Evolutionary conservation across 2,888 invertebrate species (phyloP), one percentile per base, ranked within the genome.

Genomic region (Lamellibrachia satsuma): DNA sequence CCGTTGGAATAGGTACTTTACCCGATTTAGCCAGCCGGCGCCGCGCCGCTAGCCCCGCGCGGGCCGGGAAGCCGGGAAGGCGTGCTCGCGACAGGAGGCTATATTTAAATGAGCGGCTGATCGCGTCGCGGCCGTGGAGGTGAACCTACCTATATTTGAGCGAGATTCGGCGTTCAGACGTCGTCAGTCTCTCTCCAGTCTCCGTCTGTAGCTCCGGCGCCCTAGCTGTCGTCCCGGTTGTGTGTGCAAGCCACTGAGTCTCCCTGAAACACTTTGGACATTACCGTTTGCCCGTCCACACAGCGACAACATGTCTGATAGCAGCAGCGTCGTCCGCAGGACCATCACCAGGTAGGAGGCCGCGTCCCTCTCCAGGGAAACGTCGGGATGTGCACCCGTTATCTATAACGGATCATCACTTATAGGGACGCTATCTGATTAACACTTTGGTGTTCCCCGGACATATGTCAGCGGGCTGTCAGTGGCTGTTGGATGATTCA

Each of bases 121-220:
- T 22, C 75, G 75, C 22, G 75, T 15, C 15, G 75, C 15, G 75
- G 75, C 4, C 22, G 75, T 15, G n/a, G 75, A 75, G 75, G 75
- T 22, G 75, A 22, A 75, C 15, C 22, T 2, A 75, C 22, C 75
- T 75, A 75, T 75, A 75, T 75, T 75, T 75, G 75, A 75, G 75
- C 22, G 75, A 75, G 22, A 15, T 4, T 75, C 22, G 75, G n/a
- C 15, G 75, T n/a, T 6, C 6, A 22, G 75, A 22, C 75, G 75
- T 75, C 75, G 75, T 75, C 75, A 75, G 75, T 75, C 75, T 75
- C 75, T 75, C 75, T 75, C 75, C n/a, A 3, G 75, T 75, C 75
- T 75, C 75, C 22, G 22, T 75, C 75, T 75, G 75, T 75, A 75
- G 75, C 75, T 75, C 75, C 75, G 75, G 75, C 75, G 15, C 75